Evolutionary conservation across 2,888 invertebrate species (phyloP), one percentile per base, ranked within the genome.

Genomic region (Mythimna vitellina): DNA sequence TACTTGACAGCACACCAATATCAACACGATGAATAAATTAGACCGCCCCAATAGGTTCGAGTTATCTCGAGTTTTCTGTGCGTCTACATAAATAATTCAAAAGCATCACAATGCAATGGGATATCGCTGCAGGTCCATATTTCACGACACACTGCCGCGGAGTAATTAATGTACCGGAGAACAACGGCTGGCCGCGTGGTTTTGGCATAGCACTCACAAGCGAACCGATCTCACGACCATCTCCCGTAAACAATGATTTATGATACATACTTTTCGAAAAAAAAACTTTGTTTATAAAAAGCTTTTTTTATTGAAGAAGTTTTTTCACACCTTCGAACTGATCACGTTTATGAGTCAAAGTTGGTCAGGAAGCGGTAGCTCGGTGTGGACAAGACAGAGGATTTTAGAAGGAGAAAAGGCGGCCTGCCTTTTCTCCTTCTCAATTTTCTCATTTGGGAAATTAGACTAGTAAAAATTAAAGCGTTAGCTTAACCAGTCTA

Each of bases 101-200:
- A 88, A 81, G 87, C 90, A 89, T 92, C 90, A 89, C 89, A 91
- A 89, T 91, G 91, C 92, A 91, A 89, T 89, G 89, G 87, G 89
- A 90, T 93, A 91, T 92, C 90, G 88, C 86, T 90, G 91, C 92
- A 91, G 93, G 92, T 92, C 91, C 94, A 93, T 94, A 94, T 94
- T 93, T 94, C 93, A 94, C 91, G 88, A 88, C 89, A 88, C 90
- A 90, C 84, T 86, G 86, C 89, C 87, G 88, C 87, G 78, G 86
- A 87, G 90, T 93, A 93, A 92, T 92, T 93, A 93, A 92, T 92
- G 92, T 90, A 85, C 89, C 81, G 81, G 84, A 82, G 91, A 89
- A 90, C 91, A 88, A 88, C 89, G 87, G 81, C 81, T 74, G 80
- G 80, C 77, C 76, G 87, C 83, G 76, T 89, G 88, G 84, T 84